Conservation (phyloP, 2,797 vertebrate species). For the Zalophus californianus region DNA sequence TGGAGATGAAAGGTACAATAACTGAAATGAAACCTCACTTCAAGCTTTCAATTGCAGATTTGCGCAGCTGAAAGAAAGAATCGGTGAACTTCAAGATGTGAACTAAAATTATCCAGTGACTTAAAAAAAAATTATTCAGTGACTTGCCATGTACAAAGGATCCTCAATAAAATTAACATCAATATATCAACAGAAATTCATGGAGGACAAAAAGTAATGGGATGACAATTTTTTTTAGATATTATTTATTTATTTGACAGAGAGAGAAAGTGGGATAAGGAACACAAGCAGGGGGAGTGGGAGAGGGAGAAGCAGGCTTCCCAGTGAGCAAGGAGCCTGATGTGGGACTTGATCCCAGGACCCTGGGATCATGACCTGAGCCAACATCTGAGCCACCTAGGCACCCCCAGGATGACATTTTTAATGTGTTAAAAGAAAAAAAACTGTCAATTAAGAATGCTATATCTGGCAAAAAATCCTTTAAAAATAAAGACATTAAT, state of each 20-base stretch:
- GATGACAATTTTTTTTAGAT: background rate
- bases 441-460: background rate
- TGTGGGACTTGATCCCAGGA: too few species aligned
- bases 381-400: too few species aligned
- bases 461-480: background rate
- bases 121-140: background rate
- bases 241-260: too few species aligned
- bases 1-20: background rate
- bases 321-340: too few species aligned
- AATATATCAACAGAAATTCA: background rate
- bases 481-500: background rate
- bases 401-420: background rate
- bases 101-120: background rate
- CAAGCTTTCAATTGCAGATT: background rate
- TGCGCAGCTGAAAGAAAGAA: background rate
- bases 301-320: too few species aligned
- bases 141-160: background rate
- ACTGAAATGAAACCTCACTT: background rate
- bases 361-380: too few species aligned
- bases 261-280: too few species aligned
- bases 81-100: background rate
- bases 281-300: too few species aligned
- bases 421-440: background rate
- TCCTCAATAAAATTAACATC: background rate
- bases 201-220: background rate